Evolutionary conservation across 2,888 invertebrate species (phyloP), one percentile per base, ranked within the genome.

Genomic region (Drosophila ustulata): DNA sequence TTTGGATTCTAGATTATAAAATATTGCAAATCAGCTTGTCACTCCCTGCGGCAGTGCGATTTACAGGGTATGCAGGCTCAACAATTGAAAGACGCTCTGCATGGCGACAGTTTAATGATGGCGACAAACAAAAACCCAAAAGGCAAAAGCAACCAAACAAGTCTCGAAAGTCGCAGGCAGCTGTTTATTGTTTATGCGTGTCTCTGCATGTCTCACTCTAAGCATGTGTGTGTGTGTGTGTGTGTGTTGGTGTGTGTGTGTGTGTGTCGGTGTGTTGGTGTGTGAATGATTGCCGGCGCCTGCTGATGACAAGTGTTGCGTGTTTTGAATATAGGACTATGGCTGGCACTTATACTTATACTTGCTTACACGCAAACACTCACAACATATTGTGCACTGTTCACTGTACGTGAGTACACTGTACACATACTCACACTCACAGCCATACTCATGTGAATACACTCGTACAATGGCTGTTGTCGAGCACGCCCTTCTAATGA

Each of bases 301-400:
- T 89, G 89, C 52, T 77, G 89, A 87, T 88, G 85, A 86, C 89
- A 86, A 86, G 85, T 86, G 85, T 87, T 87, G 89, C 85, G 89
- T 78, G 87, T 81, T 85, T 87, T 85, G 89, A 85, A 85, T 85
- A 87, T 71, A 83, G 76, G 69, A 79, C 75, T 63, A 64, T 70
- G 26, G 9, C 34, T 37, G 37, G 34, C 46, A 71, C 78, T 67
- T 45, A 63, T 43, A 71, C 78, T 67, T 56, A 61, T 51, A 62
- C 56, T 50, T 39, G 59, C 63, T 51, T 57, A 55, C 59, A 32
- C 50, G 28, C 28, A 57, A 49, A 41, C 25, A 30, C 56, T 49
- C 52, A 47, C 43, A 34, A 4, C 37, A 37, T 37, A 55, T 23
- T 46, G 26, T 18, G 4, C 28, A 39, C 30, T 28, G 28, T 28